Conservation (phyloP, 2,797 vertebrate species). For the Channa striata region DNA sequence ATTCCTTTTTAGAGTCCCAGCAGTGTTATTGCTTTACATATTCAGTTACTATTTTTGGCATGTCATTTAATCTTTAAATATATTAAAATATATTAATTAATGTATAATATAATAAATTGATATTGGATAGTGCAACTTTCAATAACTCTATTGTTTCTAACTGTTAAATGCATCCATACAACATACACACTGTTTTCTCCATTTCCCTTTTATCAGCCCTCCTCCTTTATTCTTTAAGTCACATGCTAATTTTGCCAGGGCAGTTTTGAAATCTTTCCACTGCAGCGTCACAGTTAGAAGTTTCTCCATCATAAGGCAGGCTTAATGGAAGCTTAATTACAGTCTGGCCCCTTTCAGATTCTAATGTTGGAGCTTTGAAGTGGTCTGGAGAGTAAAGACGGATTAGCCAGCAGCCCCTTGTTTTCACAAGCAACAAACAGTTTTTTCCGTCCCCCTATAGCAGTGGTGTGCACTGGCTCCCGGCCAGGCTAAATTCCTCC, state of each 20-base stretch:
- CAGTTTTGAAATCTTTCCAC: conserved; percentile 82
- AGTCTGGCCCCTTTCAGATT: conserved; percentile 80
- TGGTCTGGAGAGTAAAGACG: conserved; percentile 79
- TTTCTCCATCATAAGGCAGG: conserved; percentile 81
- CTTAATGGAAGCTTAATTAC: conserved; percentile 85
- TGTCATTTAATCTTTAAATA: neutral
- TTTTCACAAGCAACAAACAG: conserved; percentile 83
- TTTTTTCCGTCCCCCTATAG: conserved; percentile 81
- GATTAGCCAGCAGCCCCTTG: conserved; percentile 79
- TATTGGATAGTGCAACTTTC: no score
- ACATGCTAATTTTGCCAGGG: conserved; percentile 63
- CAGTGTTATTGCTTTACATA: neutral
- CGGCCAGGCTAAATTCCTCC: conserved; percentile 83
- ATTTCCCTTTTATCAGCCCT: conserved; percentile 29
- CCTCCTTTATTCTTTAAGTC: conserved; percentile 55
- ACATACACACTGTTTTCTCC: neutral
- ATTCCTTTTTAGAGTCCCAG: no score
- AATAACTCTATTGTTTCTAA: no score
- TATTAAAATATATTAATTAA: no score
- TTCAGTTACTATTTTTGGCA: neutral
- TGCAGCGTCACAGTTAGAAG: conserved; percentile 80
- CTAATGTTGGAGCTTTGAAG: conserved; percentile 84
- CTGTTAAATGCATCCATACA: neutral
- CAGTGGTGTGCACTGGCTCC: conserved; percentile 75
- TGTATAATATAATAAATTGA: no score